Evolutionary conservation across 2,797 vertebrate genomes (phyloP).

Genomic region (Mus caroli): DNA sequence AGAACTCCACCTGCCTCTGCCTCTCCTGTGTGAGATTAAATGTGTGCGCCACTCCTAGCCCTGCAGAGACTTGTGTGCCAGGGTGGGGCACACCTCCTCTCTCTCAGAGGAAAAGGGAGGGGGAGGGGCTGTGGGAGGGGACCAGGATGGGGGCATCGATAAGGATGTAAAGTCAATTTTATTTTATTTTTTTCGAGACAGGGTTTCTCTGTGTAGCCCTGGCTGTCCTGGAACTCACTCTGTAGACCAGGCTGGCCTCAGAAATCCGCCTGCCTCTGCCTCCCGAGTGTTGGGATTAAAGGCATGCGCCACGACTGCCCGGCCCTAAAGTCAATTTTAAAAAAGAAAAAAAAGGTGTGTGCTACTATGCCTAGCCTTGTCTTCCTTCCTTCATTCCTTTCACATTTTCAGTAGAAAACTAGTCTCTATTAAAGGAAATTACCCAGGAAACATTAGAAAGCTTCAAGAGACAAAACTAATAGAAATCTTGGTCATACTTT

Average conservation of each 20-base stretch:
- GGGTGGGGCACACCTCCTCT: no score
- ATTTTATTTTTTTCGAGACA: no score
- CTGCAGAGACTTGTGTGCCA: neutral
- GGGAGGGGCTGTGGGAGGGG: no score
- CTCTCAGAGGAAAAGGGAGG: neutral
- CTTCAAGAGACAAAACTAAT: slow-evolving; percentile 57
- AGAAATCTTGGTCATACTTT: slow-evolving; percentile 56
- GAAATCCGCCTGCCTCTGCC: no score
- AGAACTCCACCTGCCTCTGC: neutral
- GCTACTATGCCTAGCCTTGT: neutral
- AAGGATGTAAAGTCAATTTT: neutral
- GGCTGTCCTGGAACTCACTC: no score
- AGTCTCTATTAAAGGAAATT: slow-evolving; percentile 62
- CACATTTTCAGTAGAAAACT: slow-evolving; percentile 57
- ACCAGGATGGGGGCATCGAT: neutral
- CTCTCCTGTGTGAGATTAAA: neutral
- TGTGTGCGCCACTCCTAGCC: no score
- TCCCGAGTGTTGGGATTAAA: no score
- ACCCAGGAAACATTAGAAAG: slow-evolving; percentile 51
- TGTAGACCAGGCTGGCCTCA: no score
- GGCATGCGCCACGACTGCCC: no score
- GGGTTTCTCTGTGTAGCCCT: no score
- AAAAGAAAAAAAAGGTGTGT: neutral
- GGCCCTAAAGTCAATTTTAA: neutral
- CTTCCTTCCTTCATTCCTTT: neutral